phyloP scores from a whole-genome alignment of 1,140 invertebrate species.

The Lepidurus arcticus region DNA sequence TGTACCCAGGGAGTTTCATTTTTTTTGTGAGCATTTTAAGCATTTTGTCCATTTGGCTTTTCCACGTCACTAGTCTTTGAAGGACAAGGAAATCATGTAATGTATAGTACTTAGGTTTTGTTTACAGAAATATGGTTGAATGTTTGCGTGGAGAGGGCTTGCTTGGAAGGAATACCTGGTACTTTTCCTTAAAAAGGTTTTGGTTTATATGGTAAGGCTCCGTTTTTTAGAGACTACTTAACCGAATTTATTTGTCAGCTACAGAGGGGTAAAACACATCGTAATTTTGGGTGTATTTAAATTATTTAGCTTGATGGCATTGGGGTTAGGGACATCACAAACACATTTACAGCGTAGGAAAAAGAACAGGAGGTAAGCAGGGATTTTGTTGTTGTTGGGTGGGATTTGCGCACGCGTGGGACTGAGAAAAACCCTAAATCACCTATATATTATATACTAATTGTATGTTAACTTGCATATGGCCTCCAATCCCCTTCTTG shows the following conservation, averaged over 20 bases:
- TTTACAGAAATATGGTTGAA: background rate
- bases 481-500: background rate
- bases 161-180: background rate
- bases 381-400: background rate
- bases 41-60: background rate
- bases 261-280: background rate
- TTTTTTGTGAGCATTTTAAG: no score
- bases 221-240: background rate
- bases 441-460: conserved; percentile 16
- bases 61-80: conserved; percentile 19
- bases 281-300: conserved; percentile 2
- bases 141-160: background rate
- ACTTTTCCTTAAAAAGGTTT: background rate
- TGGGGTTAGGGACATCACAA: background rate
- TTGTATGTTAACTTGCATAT: conserved; percentile 5
- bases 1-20: background rate
- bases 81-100: background rate
- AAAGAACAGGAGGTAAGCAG: background rate
- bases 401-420: conserved; percentile 12
- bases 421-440: background rate
- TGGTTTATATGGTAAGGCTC: background rate
- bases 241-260: background rate
- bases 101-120: background rate
- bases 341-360: background rate
- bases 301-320: conserved; percentile 12